Base-by-base conservation (phyloP, 1,140 invertebrate genomes). In the Drosophila lacteicornis region DNA sequence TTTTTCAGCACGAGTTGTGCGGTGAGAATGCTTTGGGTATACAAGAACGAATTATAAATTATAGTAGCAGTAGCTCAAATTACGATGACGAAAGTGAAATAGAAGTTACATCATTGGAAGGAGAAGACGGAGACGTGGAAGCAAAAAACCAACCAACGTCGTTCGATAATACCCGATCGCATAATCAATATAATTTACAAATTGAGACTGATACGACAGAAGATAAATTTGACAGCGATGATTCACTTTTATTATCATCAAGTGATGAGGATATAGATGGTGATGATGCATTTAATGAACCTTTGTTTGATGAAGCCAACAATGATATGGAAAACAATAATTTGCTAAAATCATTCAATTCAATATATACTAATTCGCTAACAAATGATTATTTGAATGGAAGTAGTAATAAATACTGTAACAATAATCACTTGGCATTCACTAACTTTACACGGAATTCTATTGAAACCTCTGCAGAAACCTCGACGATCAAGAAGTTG, bases 281-380 rank as follows among this genome's bases (percentile, higher is more conserved):
- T 9, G 40, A 58, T 43, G 47, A 51, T 22, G 22, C 7, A 36
- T 19, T n/a, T n/a, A 15, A 50, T 25, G 38, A 63, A 50, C 9
- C 17, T 49, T 33, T 11, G 8, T 25, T 25, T 40, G 13, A 57
- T 43, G 5, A 40, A 11, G 30, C 11, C 8, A 30, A 58, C 15
- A 22, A 66, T 50, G 56, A 82, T 49, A 61, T 80, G 22, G 19
- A 63, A 55, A 91, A 92, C 56, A 92, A 92, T 75, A 68, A 59
- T 8, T 68, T 92, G 67, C 56, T 92, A 36, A 49, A 62, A 53
- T 80, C 91, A 15, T 92, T 92, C 46, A 90, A 92, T 78, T 75
- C 77, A 46, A 86, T 92, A 53, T 62, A 40, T 65, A 38, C 12
- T 27, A 43, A 70, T 30, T 57, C 58, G 65, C 63, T 55, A 75